Conservation (phyloP, 92 coral and sea anemone genomes). For the Epizoanthus illoricatus region DNA sequence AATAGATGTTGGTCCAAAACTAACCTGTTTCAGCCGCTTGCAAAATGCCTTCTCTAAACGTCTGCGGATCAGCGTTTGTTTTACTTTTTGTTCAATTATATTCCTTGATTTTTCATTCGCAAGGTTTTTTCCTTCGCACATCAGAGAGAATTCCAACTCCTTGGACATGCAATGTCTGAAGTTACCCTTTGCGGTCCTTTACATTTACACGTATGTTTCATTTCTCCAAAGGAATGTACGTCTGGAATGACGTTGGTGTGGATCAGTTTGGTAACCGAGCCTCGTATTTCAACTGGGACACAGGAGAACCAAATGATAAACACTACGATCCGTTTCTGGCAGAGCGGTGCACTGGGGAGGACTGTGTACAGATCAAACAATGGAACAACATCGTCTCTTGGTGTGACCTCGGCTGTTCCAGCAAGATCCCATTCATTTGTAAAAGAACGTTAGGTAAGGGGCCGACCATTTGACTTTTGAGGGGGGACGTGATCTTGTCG, state of each 20-base stretch:
- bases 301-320: slow-evolving; percentile 86
- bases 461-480: too few species aligned
- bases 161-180: too few species aligned
- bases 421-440: slow-evolving; percentile 80
- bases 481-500: too few species aligned
- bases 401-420: slow-evolving; percentile 81
- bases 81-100: too few species aligned
- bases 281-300: slow-evolving; percentile 89
- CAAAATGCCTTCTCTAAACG: too few species aligned
- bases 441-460: slow-evolving; percentile 80
- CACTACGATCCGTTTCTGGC: slow-evolving; percentile 66
- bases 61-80: too few species aligned
- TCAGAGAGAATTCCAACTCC: too few species aligned
- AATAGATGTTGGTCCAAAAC: too few species aligned
- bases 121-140: too few species aligned
- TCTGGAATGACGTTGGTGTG: slow-evolving; percentile 86
- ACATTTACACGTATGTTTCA: not conserved
- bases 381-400: slow-evolving; percentile 79
- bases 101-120: too few species aligned
- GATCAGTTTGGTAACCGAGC: slow-evolving; percentile 72
- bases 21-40: too few species aligned
- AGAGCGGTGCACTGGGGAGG: slow-evolving; percentile 84
- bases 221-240: slow-evolving; percentile 68
- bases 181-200: too few species aligned
- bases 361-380: slow-evolving; percentile 84